phyloP scores from a whole-genome alignment of 37 sponge, comb jelly and placozoan genomes.

The Halichondria panicea region DNA sequence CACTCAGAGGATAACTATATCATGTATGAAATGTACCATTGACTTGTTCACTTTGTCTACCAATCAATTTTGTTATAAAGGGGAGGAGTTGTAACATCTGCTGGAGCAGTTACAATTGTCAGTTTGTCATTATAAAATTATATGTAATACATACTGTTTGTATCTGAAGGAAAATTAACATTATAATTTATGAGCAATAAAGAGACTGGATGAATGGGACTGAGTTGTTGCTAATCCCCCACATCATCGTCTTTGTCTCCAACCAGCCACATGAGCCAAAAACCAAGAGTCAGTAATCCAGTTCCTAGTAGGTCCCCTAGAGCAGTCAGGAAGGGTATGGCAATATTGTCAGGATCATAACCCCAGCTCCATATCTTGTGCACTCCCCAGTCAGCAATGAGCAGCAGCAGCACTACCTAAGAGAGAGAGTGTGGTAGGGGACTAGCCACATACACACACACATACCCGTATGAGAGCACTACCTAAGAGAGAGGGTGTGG shows the following conservation, averaged over 20 bases:
- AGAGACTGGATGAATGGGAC: neutral
- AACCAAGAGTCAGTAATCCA: slow-evolving; percentile 70
- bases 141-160: neutral
- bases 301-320: slow-evolving; percentile 98
- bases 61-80: neutral
- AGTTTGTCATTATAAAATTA: neutral
- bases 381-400: slow-evolving; percentile 88
- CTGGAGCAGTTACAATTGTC: neutral
- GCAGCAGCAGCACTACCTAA: slow-evolving; percentile 83
- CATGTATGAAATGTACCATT: neutral
- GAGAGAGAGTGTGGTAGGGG: neutral
- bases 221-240: slow-evolving; percentile 40
- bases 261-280: slow-evolving; percentile 64
- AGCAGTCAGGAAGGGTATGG: slow-evolving; percentile 96
- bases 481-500: slow-evolving; percentile 60
- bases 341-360: slow-evolving; percentile 91
- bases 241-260: slow-evolving; percentile 85
- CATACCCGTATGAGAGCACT: slow-evolving; percentile 5
- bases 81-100: neutral
- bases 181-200: neutral
- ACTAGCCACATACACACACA: neutral
- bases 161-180: neutral
- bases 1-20: slow-evolving; percentile 64
- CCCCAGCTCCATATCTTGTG: slow-evolving; percentile 73
- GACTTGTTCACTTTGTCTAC: neutral